Percentiles rank a stretch among this genome's conserved stretches.
Conservation (phyloP, 2,888 invertebrate species). For the Gortyna flavago region DNA sequence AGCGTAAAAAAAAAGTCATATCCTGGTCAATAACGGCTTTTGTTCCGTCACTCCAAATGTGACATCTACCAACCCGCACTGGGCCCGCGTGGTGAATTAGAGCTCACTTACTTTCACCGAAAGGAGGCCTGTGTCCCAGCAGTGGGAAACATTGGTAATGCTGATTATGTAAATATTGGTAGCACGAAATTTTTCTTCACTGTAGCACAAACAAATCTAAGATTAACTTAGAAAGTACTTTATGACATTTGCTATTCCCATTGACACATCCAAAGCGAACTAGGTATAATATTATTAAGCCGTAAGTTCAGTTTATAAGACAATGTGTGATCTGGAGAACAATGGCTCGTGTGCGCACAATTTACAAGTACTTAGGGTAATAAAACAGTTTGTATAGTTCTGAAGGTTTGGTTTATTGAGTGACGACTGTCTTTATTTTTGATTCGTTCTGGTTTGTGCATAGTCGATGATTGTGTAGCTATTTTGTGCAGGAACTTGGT, state of each 20-base stretch:
- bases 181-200: no score
- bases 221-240: no score
- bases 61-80: no score
- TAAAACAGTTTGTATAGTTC: constrained; percentile 22
- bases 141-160: no score
- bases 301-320: constrained; percentile 47
- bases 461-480: background rate
- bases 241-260: background rate
- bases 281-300: constrained; percentile 41
- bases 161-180: no score
- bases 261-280: constrained; percentile 8
- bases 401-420: constrained; percentile 1
- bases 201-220: no score
- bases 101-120: no score
- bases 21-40: no score
- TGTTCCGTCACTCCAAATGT: no score
- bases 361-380: constrained; percentile 32
- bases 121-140: no score
- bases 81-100: background rate
- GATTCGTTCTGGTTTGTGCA: background rate
- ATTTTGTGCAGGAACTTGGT: no score
- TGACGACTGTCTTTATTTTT: constrained; percentile 1
- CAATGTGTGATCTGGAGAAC: constrained; percentile 62
- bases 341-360: constrained; percentile 47
- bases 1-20: no score